phyloP scores from a whole-genome alignment of 1,140 invertebrate species.

The Lycorma delicatula region DNA sequence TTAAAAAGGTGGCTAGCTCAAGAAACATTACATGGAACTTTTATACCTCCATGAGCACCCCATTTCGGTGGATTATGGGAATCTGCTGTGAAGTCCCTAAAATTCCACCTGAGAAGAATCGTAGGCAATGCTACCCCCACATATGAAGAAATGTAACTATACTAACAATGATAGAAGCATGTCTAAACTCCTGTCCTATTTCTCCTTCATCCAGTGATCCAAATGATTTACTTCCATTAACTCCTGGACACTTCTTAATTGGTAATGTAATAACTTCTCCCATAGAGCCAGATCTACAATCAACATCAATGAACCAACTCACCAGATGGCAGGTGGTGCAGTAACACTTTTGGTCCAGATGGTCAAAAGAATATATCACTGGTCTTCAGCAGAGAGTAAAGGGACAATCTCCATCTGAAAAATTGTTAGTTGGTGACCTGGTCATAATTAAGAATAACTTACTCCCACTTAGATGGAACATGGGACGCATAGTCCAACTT shows the following conservation, averaged over 20 bases:
- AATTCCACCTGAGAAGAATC: no score
- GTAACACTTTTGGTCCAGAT: slow-evolving; percentile 33
- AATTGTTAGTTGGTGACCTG: no score
- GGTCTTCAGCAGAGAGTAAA: slow-evolving; percentile 28
- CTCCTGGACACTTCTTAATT: slow-evolving; percentile 32
- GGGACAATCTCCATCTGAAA: slow-evolving; percentile 19
- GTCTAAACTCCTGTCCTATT: slow-evolving; percentile 30
- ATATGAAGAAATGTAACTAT: no score
- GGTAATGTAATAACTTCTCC: slow-evolving; percentile 28
- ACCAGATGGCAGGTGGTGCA: slow-evolving; percentile 24
- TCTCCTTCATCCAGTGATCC: slow-evolving; percentile 24
- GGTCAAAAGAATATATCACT: slow-evolving; percentile 32
- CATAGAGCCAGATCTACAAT: no score
- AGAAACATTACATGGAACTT: slow-evolving; percentile 22
- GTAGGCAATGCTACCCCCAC: no score
- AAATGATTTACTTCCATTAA: slow-evolving; percentile 25
- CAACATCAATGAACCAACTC: slow-evolving; percentile 27
- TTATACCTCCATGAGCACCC: slow-evolving; percentile 27
- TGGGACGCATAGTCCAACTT: slow-evolving; percentile 28
- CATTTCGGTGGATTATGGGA: slow-evolving; percentile 31
- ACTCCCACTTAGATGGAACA: slow-evolving; percentile 32
- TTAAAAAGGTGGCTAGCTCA: background rate
- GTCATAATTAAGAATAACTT: slow-evolving; percentile 32
- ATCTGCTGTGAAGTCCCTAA: no score
- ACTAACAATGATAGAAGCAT: slow-evolving; percentile 32